A percentile compares a stretch with the other conserved stretches of the same genome.
Conservation (phyloP, 23 tunicate species). For the Styela clava region DNA sequence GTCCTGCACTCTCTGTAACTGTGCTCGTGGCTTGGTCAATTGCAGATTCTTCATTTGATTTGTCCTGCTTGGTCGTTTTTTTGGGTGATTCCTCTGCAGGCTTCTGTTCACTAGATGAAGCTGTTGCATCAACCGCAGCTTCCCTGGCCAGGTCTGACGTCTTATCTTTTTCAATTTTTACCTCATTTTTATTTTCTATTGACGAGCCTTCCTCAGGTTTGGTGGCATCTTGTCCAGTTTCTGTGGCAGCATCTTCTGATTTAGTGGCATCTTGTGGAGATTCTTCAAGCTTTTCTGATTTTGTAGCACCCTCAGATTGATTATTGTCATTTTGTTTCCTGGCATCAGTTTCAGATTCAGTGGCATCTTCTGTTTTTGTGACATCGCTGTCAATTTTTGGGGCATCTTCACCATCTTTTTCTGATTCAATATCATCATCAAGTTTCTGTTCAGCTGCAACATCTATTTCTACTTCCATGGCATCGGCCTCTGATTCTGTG, state of each 20-base stretch:
- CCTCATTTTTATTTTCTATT: not conserved
- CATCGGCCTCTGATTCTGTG: not conserved
- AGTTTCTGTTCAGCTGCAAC: not conserved
- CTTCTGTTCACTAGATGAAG: not conserved
- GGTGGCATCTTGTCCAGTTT: not conserved
- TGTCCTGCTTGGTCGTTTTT: no score
- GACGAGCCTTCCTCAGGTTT: not conserved
- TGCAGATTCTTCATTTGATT: no score
- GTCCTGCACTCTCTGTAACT: no score
- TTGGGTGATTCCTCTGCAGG: no score
- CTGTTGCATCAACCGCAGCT: not conserved
- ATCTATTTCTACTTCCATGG: not conserved
- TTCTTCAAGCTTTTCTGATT: slow-evolving; percentile 6
- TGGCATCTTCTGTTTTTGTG: slow-evolving; percentile 4
- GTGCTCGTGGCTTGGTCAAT: no score
- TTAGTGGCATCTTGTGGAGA: not conserved
- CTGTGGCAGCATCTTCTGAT: slow-evolving; percentile 3
- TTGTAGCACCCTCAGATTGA: not conserved
- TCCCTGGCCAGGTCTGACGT: not conserved
- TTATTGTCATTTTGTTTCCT: not conserved
- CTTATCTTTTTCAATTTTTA: not conserved
- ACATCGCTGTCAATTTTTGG: not conserved
- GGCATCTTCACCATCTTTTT: not conserved
- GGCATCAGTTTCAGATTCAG: not conserved
- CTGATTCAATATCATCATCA: not conserved